Evolutionary conservation across 2,888 invertebrate genomes (phyloP), one percentile per base, ranked within the genome.

Genomic region (Heterodera filipjevi): DNA sequence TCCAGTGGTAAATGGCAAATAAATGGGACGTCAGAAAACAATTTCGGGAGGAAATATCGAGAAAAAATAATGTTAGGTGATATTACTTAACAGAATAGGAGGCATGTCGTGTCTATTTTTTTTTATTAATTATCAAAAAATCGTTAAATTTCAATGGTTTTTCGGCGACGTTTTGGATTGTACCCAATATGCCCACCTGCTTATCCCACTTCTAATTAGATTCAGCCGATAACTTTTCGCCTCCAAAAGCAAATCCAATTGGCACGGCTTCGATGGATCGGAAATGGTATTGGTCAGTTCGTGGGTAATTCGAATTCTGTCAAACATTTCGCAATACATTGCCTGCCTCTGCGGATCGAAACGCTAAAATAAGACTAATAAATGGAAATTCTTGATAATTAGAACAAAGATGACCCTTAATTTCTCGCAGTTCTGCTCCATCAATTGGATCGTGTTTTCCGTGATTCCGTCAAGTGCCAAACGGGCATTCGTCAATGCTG

Each of bases 261-360:
- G 59, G 8, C 27, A n/a, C 5, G n/a, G 59, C 16, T 53, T 19
- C 19, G 49, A 19, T 53, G 49, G 12, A 6, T n/a, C 59, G 27
- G 59, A 59, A 27, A 1, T 27, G 22, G n/a, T 59, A 1, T 81
- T 35, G 5, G 39, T 59, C 22, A 79, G 39, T n/a, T n/a, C 46
- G 27, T n/a, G 53, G 19, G n/a, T 30, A n/a, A 79, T 49, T 32
- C 14, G 39, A 64, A 77, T 19, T 30, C 59, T 73, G 33, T 80
- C 66, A 66, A 66, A 66, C 46, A 77, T 49, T 39, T 77, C 77
- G 19, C 66, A 39, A 49, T 82, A 82, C 53, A 82, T 80, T n/a
- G 64, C 71, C 3, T 32, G 33, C 12, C 82, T 79, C 53, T 84
- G 82, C 44, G 81, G 80, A 53, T 82, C 82, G 10, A 81, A 66